These are phyloP conservation scores for Aptenodytes patagonicus DNA, from an alignment of 2,113 vertebrate genomes.

Conservation along the genomic window DNA sequence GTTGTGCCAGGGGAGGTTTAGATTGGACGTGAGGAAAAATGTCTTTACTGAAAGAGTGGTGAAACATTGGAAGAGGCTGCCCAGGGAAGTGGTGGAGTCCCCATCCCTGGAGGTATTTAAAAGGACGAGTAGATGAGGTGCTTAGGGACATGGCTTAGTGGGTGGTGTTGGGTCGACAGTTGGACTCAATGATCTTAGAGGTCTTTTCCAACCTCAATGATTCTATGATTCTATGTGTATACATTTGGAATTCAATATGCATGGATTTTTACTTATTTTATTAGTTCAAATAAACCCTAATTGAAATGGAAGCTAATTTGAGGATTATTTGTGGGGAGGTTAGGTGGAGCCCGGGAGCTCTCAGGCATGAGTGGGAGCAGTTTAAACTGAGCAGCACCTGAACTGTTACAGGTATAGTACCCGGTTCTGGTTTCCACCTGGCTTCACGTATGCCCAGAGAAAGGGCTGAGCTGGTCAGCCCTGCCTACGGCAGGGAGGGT, in stretches of 20 bases:
- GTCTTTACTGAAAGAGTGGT: too few species aligned
- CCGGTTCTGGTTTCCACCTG: background rate
- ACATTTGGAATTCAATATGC: background rate
- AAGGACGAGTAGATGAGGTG: too few species aligned
- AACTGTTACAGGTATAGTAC: rapidly evolving
- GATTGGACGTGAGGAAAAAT: too few species aligned
- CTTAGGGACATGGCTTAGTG: too few species aligned
- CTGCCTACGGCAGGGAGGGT: background rate
- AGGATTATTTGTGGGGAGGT: background rate
- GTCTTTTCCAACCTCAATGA: too few species aligned
- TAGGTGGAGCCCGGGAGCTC: background rate
- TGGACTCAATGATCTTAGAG: too few species aligned
- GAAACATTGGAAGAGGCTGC: too few species aligned
- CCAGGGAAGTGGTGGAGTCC: too few species aligned
- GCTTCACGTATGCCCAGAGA: rapidly evolving
- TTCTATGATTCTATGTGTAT: background rate
- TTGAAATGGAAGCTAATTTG: background rate
- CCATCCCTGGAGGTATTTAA: too few species aligned
- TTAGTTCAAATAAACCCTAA: background rate
- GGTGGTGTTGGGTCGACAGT: too few species aligned
- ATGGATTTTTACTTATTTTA: background rate
- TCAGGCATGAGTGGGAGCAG: rapidly evolving
- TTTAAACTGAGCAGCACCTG: background rate
- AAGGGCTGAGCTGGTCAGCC: background rate
- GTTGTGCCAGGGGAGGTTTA: too few species aligned